Evolutionary conservation across 2,113 vertebrate species (phyloP).

Genomic region (Hyperopisus bebe): DNA sequence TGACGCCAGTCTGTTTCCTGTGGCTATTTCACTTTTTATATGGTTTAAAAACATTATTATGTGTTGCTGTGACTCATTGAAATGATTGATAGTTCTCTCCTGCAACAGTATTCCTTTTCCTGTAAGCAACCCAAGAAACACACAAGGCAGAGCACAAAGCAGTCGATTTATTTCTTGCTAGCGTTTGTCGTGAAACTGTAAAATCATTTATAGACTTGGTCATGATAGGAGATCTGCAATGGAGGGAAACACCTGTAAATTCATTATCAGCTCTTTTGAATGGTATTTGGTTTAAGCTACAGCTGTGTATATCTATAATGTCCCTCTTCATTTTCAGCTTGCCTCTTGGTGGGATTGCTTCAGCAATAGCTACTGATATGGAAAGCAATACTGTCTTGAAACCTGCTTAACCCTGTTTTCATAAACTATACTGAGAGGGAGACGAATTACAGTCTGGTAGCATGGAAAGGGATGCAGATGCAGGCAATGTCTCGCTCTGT

Average conservation of each 20-base stretch:
- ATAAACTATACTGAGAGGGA: background rate
- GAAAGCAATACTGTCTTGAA: background rate
- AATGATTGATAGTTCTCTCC: constrained; percentile 25
- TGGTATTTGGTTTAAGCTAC: background rate
- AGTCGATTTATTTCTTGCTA: background rate
- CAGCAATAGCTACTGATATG: background rate
- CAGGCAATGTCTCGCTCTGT: background rate
- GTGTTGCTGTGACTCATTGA: constrained; percentile 25
- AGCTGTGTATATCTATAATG: background rate
- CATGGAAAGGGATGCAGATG: background rate
- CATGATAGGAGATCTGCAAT: constrained; percentile 3
- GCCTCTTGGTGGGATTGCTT: background rate
- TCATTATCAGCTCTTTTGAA: background rate
- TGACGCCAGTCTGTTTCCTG: constrained; percentile 15
- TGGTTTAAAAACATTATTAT: constrained; percentile 18
- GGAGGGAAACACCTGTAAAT: constrained; percentile 9
- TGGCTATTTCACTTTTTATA: constrained; percentile 12
- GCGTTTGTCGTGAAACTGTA: constrained; percentile 1
- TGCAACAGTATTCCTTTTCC: constrained; percentile 15
- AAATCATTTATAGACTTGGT: background rate
- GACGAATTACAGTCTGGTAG: background rate
- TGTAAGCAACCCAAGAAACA: constrained; percentile 1
- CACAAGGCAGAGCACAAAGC: background rate
- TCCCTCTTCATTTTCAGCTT: background rate
- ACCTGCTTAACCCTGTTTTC: background rate